These are phyloP conservation scores for Anoplolepis gracilipes DNA, from an alignment of 1,140 invertebrate species.

Conservation along the genomic window DNA sequence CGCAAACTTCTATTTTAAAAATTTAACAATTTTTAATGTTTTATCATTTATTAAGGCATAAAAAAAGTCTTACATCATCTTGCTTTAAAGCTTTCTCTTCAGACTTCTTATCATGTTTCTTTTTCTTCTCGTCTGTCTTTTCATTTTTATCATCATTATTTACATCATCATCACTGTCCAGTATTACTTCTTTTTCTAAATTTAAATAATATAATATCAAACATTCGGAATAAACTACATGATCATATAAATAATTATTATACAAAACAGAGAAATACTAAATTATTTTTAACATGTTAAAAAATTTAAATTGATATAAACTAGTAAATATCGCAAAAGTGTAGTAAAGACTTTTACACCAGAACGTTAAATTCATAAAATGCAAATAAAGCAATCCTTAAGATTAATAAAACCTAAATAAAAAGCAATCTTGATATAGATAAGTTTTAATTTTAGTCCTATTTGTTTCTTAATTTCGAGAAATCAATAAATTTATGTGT, in stretches of 20 bases:
- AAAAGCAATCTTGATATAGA: constrained; percentile 14
- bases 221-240: background rate
- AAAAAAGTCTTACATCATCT: constrained; percentile 39
- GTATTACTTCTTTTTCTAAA: constrained; percentile 2
- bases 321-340: background rate
- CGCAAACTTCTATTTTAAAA: no score
- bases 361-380: background rate
- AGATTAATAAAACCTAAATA: background rate
- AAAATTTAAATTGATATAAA: background rate
- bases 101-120: constrained; percentile 37
- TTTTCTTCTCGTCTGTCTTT: constrained; percentile 51
- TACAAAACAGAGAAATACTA: background rate
- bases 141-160: constrained; percentile 1
- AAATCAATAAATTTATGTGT: background rate
- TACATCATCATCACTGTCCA: background rate
- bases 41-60: background rate
- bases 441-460: constrained; percentile 1
- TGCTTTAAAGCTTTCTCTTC: constrained; percentile 45
- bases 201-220: constrained; percentile 17
- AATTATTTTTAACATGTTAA: background rate
- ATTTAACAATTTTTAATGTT: background rate
- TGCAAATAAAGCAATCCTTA: background rate
- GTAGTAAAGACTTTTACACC: background rate
- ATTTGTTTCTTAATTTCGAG: background rate
- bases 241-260: constrained; percentile 3